Percentiles rank a stretch among this genome's conserved stretches.
Conservation (phyloP, 2,797 vertebrate genomes). For the Craterocephalus amniculus region DNA sequence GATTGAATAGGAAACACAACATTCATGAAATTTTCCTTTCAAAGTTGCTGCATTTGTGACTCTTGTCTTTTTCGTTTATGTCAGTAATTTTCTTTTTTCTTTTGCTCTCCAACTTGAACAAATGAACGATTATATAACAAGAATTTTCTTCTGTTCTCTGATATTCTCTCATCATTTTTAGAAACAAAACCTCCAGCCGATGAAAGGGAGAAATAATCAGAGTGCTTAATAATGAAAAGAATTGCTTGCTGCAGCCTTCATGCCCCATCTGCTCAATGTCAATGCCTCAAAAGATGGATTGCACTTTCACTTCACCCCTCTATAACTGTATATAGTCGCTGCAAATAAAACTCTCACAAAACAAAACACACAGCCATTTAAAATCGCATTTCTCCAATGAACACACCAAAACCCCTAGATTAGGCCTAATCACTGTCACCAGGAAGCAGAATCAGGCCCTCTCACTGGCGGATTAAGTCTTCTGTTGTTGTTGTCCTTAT, state of each 20-base stretch:
- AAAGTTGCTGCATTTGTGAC: not conserved
- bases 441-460: slow-evolving; percentile 82
- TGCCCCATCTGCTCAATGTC: slow-evolving; percentile 23
- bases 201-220: slow-evolving; percentile 7
- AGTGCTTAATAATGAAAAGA: slow-evolving; percentile 7
- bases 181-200: not conserved
- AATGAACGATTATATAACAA: slow-evolving; percentile 2
- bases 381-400: slow-evolving; percentile 81
- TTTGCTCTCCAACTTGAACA: not conserved
- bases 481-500: slow-evolving; percentile 85
- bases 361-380: slow-evolving; percentile 74
- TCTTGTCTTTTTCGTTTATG: not conserved
- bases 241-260: not conserved
- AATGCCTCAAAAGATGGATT: slow-evolving; percentile 42
- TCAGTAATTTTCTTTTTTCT: not conserved
- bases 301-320: slow-evolving; percentile 41
- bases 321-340: slow-evolving; percentile 33
- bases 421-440: slow-evolving; percentile 86
- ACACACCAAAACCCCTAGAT: slow-evolving; percentile 82
- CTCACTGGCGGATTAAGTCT: slow-evolving; percentile 86
- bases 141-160: not conserved
- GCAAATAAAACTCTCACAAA: slow-evolving; percentile 64
- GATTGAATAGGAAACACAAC: not conserved
- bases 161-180: not conserved
- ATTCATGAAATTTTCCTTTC: not conserved